Base-by-base conservation (phyloP, 2,888 invertebrate species). In the Drosophila cognata region DNA sequence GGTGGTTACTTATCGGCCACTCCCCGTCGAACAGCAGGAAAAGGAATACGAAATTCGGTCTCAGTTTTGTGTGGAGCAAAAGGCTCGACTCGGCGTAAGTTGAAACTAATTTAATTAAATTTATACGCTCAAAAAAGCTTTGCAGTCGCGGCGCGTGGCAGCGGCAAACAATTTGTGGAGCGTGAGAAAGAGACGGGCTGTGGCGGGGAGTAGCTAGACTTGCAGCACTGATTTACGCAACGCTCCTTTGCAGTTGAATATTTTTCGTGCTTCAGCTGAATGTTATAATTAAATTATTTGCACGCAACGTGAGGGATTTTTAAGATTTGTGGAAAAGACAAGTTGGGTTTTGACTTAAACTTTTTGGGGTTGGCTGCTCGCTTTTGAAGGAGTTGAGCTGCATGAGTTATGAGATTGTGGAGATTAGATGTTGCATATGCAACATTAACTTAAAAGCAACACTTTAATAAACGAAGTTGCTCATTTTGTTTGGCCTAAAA, bases 31-130 rank as follows among this genome's bases (percentile, higher is more conserved):
- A 52, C 60, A 58, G 60, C 36, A 10, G 57, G 52, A 48, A 50
- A 58, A 38, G 53, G 65, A 75, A 76, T 69, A 69, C 61, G 52
- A 64, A 75, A 63, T 53, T 64, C 31, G 7, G 7, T 56, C 38
- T 29, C 25, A n/a, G 18, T 53, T 66, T 59, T 46, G 56, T 61
- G 18, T 16, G n/a, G n/a, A 21, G 50, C 28, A 21, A 48, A 21
- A 41, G 43, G 29, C 58, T 63, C 58, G 60, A 74, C 74, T 53
- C 58, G 56, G 53, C n/a, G 55, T 66, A 65, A 72, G 66, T 66
- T 59, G 69, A 78, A 79, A 74, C 74, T 70, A 70, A 88, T 84
- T 86, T 79, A 81, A 81, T 82, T 77, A 81, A 72, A 81, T 74
- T 76, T 79, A 74, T 77, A 60, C 76, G 81, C 81, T 82, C 74